phyloP scores from a whole-genome alignment of 2,113 vertebrate species.

The Falcunculus frontatus region DNA sequence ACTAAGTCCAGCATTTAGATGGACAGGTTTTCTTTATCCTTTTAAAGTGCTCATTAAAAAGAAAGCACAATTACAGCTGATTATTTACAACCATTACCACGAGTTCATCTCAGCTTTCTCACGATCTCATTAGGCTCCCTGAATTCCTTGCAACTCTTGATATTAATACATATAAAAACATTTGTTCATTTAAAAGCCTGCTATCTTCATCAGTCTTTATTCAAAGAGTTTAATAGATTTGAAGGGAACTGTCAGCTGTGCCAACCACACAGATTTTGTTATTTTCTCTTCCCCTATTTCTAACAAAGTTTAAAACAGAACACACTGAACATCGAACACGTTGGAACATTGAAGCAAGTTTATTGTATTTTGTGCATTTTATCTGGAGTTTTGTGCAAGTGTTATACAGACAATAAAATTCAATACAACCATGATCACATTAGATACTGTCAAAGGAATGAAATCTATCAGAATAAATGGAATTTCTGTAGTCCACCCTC shows the following conservation, averaged over 20 bases:
- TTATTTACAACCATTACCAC: background rate
- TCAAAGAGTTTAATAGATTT: background rate
- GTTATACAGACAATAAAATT: background rate
- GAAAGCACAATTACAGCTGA: background rate
- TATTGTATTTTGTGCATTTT: constrained; percentile 9
- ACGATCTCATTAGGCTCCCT: background rate
- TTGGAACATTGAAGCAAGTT: background rate
- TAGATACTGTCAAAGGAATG: background rate
- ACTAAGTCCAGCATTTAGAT: background rate
- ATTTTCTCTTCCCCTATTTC: background rate
- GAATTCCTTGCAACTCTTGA: background rate
- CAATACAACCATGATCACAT: background rate
- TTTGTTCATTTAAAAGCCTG: background rate
- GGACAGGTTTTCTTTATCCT: background rate
- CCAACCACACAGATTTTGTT: background rate
- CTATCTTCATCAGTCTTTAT: background rate
- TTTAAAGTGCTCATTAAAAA: background rate
- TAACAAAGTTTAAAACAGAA: background rate
- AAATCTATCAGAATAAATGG: background rate
- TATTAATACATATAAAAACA: background rate
- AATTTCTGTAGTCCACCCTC: background rate
- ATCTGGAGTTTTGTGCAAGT: background rate
- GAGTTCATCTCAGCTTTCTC: background rate
- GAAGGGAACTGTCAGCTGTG: background rate
- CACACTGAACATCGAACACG: background rate